These are phyloP conservation scores for Dendroctonus ponderosae DNA, from an alignment of 1,140 invertebrate genomes.

Conservation along the genomic window DNA sequence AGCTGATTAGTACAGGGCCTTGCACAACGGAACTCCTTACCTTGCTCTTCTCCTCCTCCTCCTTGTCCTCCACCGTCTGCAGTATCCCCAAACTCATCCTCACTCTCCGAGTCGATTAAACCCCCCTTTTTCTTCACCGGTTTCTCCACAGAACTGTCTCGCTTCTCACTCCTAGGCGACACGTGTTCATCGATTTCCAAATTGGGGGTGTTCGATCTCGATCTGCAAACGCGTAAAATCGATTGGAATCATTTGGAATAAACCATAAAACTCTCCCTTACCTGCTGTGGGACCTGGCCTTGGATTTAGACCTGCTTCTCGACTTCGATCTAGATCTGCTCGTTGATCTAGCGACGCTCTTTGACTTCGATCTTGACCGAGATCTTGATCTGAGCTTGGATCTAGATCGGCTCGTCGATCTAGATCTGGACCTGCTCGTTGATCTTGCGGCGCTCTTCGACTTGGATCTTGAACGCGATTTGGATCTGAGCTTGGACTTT, in stretches of 20 bases:
- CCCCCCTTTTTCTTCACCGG: constrained; percentile 51
- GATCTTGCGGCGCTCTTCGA: constrained; percentile 10
- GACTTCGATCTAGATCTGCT: constrained; percentile 27
- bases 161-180: constrained; percentile 38
- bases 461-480: constrained; percentile 10
- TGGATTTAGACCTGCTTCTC: constrained; percentile 38
- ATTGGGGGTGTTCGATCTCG: constrained; percentile 53
- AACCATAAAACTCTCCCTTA: too few relatives aligned
- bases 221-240: constrained; percentile 30
- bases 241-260: too few relatives aligned
- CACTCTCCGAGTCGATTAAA: constrained; percentile 58
- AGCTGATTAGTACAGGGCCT: background rate
- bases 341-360: constrained; percentile 11
- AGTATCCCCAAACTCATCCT: constrained; percentile 52
- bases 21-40: constrained; percentile 10
- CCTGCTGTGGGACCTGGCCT: too few relatives aligned
- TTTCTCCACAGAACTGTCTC: constrained; percentile 48
- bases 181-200: constrained; percentile 56
- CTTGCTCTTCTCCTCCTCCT: constrained; percentile 45
- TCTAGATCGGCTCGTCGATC: too few relatives aligned
- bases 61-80: too few relatives aligned
- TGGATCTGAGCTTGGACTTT: constrained; percentile 17
- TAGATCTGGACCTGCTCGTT: constrained; percentile 8
- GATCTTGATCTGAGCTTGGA: too few relatives aligned
- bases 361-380: too few relatives aligned